Base-by-base conservation (phyloP, 2,888 invertebrate genomes). In the Drosophila borborema region DNA sequence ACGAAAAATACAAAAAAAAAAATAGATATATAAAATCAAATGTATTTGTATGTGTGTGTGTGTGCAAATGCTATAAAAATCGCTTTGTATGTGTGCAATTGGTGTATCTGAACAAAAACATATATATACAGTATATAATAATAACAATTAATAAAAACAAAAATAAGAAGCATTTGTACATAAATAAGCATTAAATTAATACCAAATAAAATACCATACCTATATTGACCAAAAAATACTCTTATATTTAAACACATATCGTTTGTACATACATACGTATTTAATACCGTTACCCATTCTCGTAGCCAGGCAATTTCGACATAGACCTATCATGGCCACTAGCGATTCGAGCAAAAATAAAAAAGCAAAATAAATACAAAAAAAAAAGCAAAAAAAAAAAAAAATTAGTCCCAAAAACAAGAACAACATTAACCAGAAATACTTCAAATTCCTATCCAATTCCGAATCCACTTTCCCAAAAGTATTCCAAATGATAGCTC, bases 301-400 rank as follows among this genome's bases (percentile, higher is more conserved):
- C 53, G 62, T 77, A 72, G 78, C 54, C 58, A 68, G 80, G 67
- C 80, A 74, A 60, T 61, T 70, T 70, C 54, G 49, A 43, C 64
- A 54, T 78, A 51, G 59, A 41, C 38, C 64, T 65, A 51, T 53
- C 49, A 64, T 72, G 61, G 58, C 64, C 49, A 58, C 56, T 58
- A 63, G 77, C 68, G 66, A 72, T 63, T 60, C 64, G 43, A 72
- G 72, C 72, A 58, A 58, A 45, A 41, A 43, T 28, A 40, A 28
- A n/a, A 28, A n/a, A n/a, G 9, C 0, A 34, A 10, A 8, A 2
- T n/a, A 40, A 18, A 12, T 23, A 18, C 18, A 16, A 12, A 38
- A 16, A 2, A 9, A 34, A 46, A 28, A 46, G 20, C 1, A 20
- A 20, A 20, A 20, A 20, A 20, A 20, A 16, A 2, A 9, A 34